These are phyloP conservation scores for Nestor notabilis DNA, from an alignment of 2,113 vertebrate genomes.

Conservation along the genomic window DNA sequence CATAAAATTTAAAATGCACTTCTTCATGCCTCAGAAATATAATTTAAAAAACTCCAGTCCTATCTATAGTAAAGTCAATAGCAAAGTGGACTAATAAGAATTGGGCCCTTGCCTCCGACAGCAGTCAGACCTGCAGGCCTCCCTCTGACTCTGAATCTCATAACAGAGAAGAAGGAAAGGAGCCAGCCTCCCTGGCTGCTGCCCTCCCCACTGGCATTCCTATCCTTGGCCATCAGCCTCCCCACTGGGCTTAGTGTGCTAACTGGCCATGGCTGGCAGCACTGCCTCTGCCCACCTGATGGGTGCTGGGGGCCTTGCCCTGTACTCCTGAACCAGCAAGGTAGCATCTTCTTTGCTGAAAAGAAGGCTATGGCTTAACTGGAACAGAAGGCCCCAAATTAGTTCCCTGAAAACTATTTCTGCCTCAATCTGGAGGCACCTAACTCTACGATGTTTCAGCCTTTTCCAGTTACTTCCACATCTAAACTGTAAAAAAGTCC, in stretches of 20 bases:
- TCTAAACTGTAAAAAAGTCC: background rate
- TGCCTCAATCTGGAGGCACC: background rate
- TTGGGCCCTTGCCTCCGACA: background rate
- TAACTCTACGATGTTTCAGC: background rate
- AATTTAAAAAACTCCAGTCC: background rate
- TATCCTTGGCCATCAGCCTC: background rate
- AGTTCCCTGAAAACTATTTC: background rate
- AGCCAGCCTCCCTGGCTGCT: background rate
- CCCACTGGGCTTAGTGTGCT: background rate
- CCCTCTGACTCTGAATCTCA: background rate
- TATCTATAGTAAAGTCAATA: background rate
- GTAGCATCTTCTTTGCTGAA: background rate
- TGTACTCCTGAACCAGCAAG: accelerated
- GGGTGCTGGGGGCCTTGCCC: background rate
- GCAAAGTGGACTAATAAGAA: background rate
- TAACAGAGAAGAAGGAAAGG: background rate
- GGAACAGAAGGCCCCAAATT: background rate
- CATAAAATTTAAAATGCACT: background rate
- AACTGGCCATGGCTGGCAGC: background rate
- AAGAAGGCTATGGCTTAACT: background rate
- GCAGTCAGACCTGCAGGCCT: background rate
- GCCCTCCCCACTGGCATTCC: background rate
- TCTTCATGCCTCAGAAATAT: background rate
- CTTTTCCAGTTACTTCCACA: background rate
- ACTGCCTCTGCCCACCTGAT: background rate